These are phyloP conservation scores for Lissocephala sabroskyi DNA, from an alignment of 2,888 invertebrate species.

Conservation along the genomic window DNA sequence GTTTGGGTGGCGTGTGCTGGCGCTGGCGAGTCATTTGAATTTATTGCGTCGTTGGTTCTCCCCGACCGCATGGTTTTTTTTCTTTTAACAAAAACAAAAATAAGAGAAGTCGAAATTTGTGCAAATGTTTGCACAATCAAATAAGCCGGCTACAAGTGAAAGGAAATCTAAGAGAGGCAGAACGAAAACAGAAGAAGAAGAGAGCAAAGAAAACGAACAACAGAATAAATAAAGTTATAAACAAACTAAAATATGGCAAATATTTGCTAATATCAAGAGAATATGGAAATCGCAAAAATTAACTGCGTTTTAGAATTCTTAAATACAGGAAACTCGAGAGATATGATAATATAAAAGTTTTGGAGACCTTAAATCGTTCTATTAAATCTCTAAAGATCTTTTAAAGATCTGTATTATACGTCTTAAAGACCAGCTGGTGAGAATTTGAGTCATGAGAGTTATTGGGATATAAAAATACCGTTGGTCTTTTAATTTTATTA, in stretches of 20 bases:
- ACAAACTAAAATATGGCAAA: slow-evolving; percentile 1
- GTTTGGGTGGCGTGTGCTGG: slow-evolving; percentile 6
- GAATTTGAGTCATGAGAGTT: too few species aligned
- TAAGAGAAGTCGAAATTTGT: background rate
- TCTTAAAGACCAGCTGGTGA: too few species aligned
- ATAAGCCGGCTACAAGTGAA: too few species aligned
- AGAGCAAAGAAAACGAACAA: background rate
- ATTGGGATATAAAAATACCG: too few species aligned
- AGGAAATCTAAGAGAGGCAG: too few species aligned
- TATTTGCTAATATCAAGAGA: background rate
- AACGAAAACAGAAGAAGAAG: background rate
- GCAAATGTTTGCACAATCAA: slow-evolving; percentile 2
- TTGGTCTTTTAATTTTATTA: too few species aligned
- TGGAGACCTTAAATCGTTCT: too few species aligned
- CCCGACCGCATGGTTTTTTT: too few species aligned
- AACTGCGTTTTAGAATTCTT: background rate
- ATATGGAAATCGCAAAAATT: background rate
- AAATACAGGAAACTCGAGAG: too few species aligned
- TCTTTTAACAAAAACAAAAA: background rate
- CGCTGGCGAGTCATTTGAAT: slow-evolving; percentile 24
- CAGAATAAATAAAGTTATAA: slow-evolving; percentile 1
- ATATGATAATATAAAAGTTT: too few species aligned
- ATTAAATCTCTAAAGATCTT: too few species aligned
- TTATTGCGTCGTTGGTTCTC: slow-evolving; percentile 40
- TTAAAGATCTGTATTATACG: too few species aligned